Conservation (phyloP, 2,113 vertebrate species). For the Nansenia antarctica region DNA sequence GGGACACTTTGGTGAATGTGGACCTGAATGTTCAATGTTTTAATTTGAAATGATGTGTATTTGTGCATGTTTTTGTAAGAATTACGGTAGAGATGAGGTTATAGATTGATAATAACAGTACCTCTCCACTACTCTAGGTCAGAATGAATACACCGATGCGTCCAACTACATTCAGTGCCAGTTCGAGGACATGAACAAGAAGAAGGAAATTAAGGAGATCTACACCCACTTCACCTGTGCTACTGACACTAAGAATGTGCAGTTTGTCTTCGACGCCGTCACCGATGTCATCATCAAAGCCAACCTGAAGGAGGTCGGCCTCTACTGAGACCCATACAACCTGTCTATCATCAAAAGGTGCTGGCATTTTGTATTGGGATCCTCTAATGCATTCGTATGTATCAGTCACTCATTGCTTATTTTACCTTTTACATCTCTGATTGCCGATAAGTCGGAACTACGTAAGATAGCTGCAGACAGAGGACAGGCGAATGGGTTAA, state of each 20-base stretch:
- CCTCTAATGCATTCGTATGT: not conserved
- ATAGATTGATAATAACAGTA: not conserved
- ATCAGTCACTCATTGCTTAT: not conserved
- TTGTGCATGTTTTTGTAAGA: not conserved
- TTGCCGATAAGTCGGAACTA: not conserved
- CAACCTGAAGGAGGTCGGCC: slow-evolving; percentile 95
- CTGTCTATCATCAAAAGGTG: not conserved
- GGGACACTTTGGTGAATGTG: not conserved
- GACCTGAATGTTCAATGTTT: not conserved
- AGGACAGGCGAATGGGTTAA: no score
- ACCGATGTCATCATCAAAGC: slow-evolving; percentile 98
- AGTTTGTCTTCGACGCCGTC: slow-evolving; percentile 97
- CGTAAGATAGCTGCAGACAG: no score
- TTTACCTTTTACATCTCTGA: not conserved
- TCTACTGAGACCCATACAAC: slow-evolving; percentile 78
- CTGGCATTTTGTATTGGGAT: not conserved
- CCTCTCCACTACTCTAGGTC: slow-evolving; percentile 73
- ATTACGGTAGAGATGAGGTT: not conserved
- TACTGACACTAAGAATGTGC: slow-evolving; percentile 98
- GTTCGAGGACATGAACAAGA: slow-evolving; percentile 94
- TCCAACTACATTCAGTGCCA: slow-evolving; percentile 93
- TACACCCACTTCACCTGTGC: slow-evolving; percentile 98
- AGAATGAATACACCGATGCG: slow-evolving; percentile 88
- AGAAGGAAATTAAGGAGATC: slow-evolving; percentile 95
- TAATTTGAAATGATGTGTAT: not conserved